A percentile compares a stretch with the other conserved stretches of the same genome.
Conservation (phyloP, 2,113 vertebrate genomes). For the Gadus chalcogrammus region DNA sequence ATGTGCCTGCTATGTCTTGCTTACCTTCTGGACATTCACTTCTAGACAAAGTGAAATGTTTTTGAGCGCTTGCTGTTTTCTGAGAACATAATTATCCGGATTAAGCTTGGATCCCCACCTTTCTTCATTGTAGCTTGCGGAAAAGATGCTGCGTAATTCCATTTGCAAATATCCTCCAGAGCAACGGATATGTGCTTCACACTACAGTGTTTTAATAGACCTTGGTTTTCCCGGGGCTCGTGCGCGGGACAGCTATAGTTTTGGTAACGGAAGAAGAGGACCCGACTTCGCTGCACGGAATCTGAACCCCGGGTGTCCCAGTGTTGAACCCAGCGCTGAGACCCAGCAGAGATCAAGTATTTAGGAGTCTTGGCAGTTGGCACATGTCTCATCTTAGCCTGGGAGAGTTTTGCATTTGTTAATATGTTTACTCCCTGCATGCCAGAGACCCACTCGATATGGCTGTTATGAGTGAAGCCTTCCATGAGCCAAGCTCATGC, state of each 20-base stretch:
- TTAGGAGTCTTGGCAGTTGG: constrained; percentile 26
- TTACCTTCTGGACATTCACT: too few species aligned
- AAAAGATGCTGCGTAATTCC: too few species aligned
- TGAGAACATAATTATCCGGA: too few species aligned
- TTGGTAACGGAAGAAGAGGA: constrained; percentile 11
- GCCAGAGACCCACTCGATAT: constrained; percentile 51
- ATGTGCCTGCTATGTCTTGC: too few species aligned
- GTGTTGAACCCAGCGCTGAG: constrained; percentile 27
- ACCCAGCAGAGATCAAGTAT: constrained; percentile 20
- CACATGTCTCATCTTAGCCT: constrained; percentile 17
- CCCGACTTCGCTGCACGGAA: constrained; percentile 16
- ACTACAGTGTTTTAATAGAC: too few species aligned
- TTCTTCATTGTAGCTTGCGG: too few species aligned
- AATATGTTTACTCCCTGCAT: constrained; percentile 48
- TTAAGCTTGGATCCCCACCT: too few species aligned
- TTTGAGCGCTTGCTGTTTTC: too few species aligned
- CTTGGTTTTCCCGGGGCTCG: too few species aligned
- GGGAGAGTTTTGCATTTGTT: constrained; percentile 41
- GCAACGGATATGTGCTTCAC: too few species aligned
- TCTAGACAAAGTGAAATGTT: too few species aligned
- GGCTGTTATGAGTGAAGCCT: constrained; percentile 30
- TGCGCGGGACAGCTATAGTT: not conserved
- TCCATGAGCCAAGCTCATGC: constrained; percentile 26
- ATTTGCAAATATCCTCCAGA: too few species aligned
- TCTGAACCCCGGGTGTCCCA: constrained; percentile 29